Evolutionary conservation across 2,797 vertebrate species (phyloP), one percentile per base, ranked within the genome.

Genomic region (Onychomys torridus): DNA sequence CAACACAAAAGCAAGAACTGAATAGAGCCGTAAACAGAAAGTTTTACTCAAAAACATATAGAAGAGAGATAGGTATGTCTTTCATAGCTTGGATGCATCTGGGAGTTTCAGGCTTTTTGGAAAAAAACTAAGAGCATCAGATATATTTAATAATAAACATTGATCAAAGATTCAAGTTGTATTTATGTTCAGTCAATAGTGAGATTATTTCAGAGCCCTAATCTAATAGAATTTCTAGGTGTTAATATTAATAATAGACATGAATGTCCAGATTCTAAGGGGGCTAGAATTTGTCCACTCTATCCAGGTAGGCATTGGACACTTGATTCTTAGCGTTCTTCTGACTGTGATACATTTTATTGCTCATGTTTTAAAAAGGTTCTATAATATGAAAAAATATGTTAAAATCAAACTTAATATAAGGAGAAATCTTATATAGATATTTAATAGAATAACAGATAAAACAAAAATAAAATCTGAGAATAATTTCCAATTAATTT

Each of bases 131-230:
- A 55, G 1, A 90, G 67, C 0, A 67, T 78, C 16, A 82, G n/a
- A 4, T 77, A 59, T 32, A 77, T 77, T 85, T 90, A 86, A 94
- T 87, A 78, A 65, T n/a, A 55, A 79, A 23, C 37, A 90, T 76
- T 75, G 19, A 84, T 81, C 89, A 67, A 79, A 57, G 14, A 63
- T 71, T 21, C 0, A 19, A 81, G 1, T 40, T 34, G 75, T 59
- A 17, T 27, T 90, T 86, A 87, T 77, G 29, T 3, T 76, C 52
- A 90, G 65, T 59, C 14, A 86, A 27, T 25, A 82, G 17, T 43
- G 40, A 4, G 59, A 69, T 61, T 32, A 76, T 46, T 87, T 95
- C 14, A 57, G 3, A 34, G 19, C 77, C 61, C 43, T 63, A 90
- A 65, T 83, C 27, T 7, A 83, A 55, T 71, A 52, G 40, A 2